Evolutionary conservation across 2,113 vertebrate species (phyloP), one percentile per base, ranked within the genome.

Genomic region (Camelus dromedarius): DNA sequence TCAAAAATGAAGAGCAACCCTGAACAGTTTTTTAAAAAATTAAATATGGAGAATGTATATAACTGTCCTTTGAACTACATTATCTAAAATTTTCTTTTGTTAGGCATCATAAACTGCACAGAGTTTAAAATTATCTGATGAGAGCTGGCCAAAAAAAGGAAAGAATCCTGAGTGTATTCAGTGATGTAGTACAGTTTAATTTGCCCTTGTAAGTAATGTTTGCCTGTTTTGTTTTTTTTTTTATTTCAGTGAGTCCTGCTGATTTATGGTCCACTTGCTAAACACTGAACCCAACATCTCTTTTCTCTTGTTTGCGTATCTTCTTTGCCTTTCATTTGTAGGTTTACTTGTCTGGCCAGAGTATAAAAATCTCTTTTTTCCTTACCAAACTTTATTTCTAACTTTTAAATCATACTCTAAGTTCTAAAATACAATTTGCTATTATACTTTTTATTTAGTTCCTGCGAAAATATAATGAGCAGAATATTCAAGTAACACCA

Each of bases 81-180:
- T 28, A 73, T 14, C 64, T 87, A 73, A 60, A 54, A 35, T 85
- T 56, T 75, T 88, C n/a, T 95, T 97, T 88, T 56, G 19, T 54
- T 82, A 77, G 13, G 38, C 3, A 46, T 81, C 48, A 72, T 12
- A 62, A 64, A 32, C 28, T 54, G 1, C 35, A 19, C 20, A 60
- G 62, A 94, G 15, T 73, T 94, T 54, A 35, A 81, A 89, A 89
- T 60, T 67, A 54, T 81, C n/a, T 69, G 13, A 62, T 82, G 26
- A 54, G 42, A 95, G 6, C 16, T 62, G 4, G 28, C 3, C 28
- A 48, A 70, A 79, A 89, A 82, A 69, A 42, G 42, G 13, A 79
- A 32, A 79, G 32, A 67, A 60, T 54, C 18, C 58, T 62, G 38
- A 42, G 38, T 42, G 32, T 35, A 95, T 58, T 84, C 82, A 50